Evolutionary conservation across 2,113 vertebrate species (phyloP).

Genomic region (Mastomys coucha): DNA sequence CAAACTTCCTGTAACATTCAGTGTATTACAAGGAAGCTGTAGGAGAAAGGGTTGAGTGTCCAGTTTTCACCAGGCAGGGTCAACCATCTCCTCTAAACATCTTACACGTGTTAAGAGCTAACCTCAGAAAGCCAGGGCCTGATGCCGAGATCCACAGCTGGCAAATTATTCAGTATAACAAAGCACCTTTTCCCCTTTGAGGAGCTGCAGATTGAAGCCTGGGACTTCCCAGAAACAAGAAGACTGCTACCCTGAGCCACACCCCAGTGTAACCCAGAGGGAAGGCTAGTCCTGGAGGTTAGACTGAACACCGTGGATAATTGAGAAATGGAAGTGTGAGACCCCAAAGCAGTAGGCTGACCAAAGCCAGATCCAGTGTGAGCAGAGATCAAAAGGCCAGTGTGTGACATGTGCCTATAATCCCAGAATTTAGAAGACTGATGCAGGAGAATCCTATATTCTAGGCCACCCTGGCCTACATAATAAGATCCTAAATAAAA

Average conservation of each 20-base stretch:
- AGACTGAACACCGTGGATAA: neutral
- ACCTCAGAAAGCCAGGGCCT: neutral
- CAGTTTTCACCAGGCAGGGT: neutral
- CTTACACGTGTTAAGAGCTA: neutral
- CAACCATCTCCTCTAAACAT: neutral
- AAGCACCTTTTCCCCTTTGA: too few species aligned
- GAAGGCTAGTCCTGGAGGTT: neutral
- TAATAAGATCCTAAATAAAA: neutral
- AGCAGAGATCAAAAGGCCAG: neutral
- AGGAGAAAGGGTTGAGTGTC: neutral
- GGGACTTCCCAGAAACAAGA: neutral
- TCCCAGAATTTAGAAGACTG: neutral
- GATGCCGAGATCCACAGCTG: neutral
- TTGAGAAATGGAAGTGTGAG: neutral
- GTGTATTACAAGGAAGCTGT: neutral
- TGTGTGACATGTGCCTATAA: too few species aligned
- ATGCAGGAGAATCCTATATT: neutral
- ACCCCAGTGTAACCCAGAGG: neutral
- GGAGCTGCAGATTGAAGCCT: neutral
- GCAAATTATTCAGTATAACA: neutral
- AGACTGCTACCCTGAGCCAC: neutral
- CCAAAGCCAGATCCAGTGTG: neutral
- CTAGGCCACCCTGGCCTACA: neutral
- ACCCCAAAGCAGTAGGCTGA: neutral
- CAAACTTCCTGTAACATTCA: neutral